Conservation (phyloP, 2,113 vertebrate genomes). For the Nycticryphes semicollaris region DNA sequence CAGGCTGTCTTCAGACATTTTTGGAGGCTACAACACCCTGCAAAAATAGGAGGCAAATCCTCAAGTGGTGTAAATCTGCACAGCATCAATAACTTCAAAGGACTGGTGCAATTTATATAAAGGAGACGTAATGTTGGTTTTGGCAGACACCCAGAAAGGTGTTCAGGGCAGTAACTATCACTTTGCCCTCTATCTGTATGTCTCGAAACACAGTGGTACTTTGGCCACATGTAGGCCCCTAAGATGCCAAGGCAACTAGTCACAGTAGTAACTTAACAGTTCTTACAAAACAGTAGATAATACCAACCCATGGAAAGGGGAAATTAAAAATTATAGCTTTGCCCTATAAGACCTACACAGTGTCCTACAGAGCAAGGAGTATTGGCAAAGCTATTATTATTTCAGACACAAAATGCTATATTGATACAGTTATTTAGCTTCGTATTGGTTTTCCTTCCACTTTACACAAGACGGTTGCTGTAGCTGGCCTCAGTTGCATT, state of each 20-base stretch:
- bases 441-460: background rate
- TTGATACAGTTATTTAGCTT: background rate
- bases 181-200: background rate
- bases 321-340: background rate
- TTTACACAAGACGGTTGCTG: background rate
- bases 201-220: background rate
- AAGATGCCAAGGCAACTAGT: background rate
- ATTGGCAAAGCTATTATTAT: background rate
- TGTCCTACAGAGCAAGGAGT: background rate
- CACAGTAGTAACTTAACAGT: background rate
- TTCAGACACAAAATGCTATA: background rate
- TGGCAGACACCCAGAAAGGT: background rate
- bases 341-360: accelerated
- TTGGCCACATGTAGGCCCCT: background rate
- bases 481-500: background rate
- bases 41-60: background rate
- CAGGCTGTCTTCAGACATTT: background rate
- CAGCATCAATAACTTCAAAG: background rate
- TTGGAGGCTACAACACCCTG: background rate
- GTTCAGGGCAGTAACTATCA: background rate
- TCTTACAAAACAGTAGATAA: background rate
- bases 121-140: background rate
- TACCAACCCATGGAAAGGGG: background rate
- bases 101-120: background rate
- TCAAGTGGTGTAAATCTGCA: background rate